Conservation (phyloP, 2,888 invertebrate genomes). For the Xylocampa areola region DNA sequence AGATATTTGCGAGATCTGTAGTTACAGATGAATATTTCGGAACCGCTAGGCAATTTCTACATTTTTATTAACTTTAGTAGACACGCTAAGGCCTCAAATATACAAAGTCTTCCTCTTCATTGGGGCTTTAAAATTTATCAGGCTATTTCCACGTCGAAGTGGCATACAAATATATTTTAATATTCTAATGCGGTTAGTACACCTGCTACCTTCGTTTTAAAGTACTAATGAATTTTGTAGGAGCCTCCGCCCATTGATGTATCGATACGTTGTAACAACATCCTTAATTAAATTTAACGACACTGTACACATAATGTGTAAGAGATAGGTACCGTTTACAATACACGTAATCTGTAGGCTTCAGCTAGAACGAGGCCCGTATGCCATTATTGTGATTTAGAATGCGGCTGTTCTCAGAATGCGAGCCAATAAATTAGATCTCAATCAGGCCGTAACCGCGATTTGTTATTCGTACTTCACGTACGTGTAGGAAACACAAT, state of each 20-base stretch:
- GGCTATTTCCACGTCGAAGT: slow-evolving; percentile 1
- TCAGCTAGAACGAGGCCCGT: slow-evolving; percentile 73
- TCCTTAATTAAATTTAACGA: slow-evolving; percentile 66
- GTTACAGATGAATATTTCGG: no score
- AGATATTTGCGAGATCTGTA: no score
- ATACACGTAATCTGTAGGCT: slow-evolving; percentile 75
- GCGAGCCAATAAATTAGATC: slow-evolving; percentile 87
- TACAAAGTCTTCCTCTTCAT: no score
- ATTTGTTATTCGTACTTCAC: slow-evolving; percentile 80
- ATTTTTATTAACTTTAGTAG: no score
- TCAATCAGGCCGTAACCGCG: slow-evolving; percentile 84
- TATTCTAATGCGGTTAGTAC: slow-evolving; percentile 6
- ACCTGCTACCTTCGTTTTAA: slow-evolving; percentile 17
- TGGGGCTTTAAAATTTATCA: slow-evolving; percentile 9
- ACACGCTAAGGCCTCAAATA: no score
- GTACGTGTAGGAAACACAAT: slow-evolving; percentile 59
- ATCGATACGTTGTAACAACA: slow-evolving; percentile 39
- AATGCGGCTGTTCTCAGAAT: slow-evolving; percentile 81
- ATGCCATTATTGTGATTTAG: slow-evolving; percentile 86
- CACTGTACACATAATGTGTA: slow-evolving; percentile 60
- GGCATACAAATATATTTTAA: slow-evolving; percentile 17
- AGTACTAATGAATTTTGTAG: slow-evolving; percentile 39
- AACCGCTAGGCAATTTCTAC: no score
- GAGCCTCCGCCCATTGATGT: slow-evolving; percentile 29
- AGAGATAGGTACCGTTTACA: slow-evolving; percentile 70